These are phyloP conservation scores for Falco punctatus DNA, from an alignment of 2,113 vertebrate species.

Conservation along the genomic window DNA sequence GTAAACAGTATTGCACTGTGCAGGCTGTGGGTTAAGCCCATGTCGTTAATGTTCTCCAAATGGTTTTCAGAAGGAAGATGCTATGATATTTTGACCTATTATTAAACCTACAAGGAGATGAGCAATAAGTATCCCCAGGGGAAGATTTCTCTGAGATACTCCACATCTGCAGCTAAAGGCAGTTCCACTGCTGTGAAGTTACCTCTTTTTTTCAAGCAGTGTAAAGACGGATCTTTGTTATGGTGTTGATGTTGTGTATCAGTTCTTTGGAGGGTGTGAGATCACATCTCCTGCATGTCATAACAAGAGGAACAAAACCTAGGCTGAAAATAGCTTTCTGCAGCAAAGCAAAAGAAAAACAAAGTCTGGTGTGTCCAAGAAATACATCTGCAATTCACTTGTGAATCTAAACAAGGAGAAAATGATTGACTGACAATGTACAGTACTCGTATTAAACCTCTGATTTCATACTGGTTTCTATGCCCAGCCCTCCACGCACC, in stretches of 20 bases:
- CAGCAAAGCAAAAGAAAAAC: neutral
- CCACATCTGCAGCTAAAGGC: neutral
- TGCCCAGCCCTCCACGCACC: neutral
- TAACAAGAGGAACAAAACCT: conserved; percentile 3
- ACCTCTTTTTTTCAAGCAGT: neutral
- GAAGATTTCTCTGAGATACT: neutral
- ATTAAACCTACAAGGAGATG: neutral
- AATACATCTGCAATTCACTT: neutral
- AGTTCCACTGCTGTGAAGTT: neutral
- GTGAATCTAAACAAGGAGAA: neutral
- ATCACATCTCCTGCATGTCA: conserved; percentile 29
- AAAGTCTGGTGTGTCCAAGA: neutral
- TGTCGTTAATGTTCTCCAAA: neutral
- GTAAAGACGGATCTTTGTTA: conserved; percentile 1
- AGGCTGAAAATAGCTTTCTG: conserved; percentile 27
- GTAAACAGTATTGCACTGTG: neutral
- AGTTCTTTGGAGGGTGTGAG: conserved; percentile 10
- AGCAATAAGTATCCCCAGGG: neutral
- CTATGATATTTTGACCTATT: neutral
- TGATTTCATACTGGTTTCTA: neutral
- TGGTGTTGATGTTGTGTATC: neutral
- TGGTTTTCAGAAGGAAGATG: neutral
- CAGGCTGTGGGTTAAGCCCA: neutral
- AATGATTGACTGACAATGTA: neutral
- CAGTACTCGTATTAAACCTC: neutral